Base-by-base conservation (phyloP, 2,113 vertebrate species). In the Neotragus pygmaeus region DNA sequence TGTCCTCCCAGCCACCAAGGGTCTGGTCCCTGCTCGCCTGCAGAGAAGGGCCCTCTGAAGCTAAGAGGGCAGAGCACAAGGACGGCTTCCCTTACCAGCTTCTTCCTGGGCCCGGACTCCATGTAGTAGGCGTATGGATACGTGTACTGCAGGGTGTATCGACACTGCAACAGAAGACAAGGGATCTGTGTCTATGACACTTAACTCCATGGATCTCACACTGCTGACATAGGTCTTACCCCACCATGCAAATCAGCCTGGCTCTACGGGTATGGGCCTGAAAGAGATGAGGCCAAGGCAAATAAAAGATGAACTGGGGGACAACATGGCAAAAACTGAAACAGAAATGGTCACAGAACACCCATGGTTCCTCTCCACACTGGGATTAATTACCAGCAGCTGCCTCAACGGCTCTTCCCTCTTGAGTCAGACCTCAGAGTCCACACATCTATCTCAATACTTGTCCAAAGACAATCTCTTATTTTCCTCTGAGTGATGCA, bases 81-180 rank as follows among this genome's bases (percentile, higher is more conserved):
- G 45, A 53, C 1, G 8, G 21, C 55, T 55, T 51, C 5, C 89
- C 99, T 99, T 98, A 99, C 99, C 99, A 99, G 98, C 98, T 99
- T 99, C 99, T 99, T 99, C 98, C 99, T 99, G 49, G 99, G 99
- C 75, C 99, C 99, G 55, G 99, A 99, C 98, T 99, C 99, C 99
- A 99, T 99, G 99, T 99, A 99, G 98, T 99, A 99, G 94, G 99
- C 99, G 60, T 99, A 99, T 0, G 99, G 99, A 97, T 99, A 99
- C 23, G 99, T 99, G 93, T 99, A 99, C 98, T 99, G 99, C 98
- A 99, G 99, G 33, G 99, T 99, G 97, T 99, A 99, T 96, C 99
- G 99, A 99, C 99, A 99, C 99, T 99, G 97, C 16, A 97, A 97
- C 1, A 95, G 90, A 85, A 81, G 28, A 91, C 88, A 92, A 97